phyloP scores from a whole-genome alignment of 2,113 vertebrate genomes.

The Atherinomorus stipes region DNA sequence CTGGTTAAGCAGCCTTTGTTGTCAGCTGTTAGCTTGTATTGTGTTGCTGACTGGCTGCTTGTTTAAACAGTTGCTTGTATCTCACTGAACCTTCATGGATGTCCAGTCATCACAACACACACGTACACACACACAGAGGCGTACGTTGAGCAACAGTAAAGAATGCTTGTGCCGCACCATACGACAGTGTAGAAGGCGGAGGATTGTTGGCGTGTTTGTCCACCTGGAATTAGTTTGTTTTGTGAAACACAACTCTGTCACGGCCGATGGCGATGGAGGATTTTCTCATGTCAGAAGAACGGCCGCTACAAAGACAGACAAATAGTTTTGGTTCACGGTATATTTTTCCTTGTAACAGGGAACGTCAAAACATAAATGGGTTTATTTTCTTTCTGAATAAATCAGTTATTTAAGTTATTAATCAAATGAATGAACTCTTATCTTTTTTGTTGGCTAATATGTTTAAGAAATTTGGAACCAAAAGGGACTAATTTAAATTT shows the following conservation, averaged over 20 bases:
- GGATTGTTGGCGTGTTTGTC: slow-evolving; percentile 63
- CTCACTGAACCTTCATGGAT: slow-evolving; percentile 13
- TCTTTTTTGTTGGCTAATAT: too few species aligned
- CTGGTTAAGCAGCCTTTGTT: slow-evolving; percentile 57
- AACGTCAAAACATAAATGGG: background rate
- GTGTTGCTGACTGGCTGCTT: slow-evolving; percentile 51
- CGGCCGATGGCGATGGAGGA: slow-evolving; percentile 35
- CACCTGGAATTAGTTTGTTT: slow-evolving; percentile 80
- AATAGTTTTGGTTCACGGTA: slow-evolving; percentile 8
- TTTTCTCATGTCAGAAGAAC: slow-evolving; percentile 34
- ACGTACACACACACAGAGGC: slow-evolving; percentile 12
- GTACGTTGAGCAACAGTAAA: slow-evolving; percentile 44
- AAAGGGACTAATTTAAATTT: too few species aligned
- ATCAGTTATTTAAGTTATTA: too few species aligned
- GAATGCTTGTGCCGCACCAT: slow-evolving; percentile 15
- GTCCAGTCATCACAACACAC: slow-evolving; percentile 23
- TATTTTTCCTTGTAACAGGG: background rate
- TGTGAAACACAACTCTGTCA: slow-evolving; percentile 53
- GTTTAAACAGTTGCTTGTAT: slow-evolving; percentile 64
- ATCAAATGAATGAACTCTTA: too few species aligned
- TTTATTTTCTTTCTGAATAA: background rate
- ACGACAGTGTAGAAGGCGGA: slow-evolving; percentile 2
- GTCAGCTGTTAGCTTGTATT: slow-evolving; percentile 58
- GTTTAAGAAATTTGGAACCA: too few species aligned
- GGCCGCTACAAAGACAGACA: background rate